Percentiles rank a stretch among this genome's conserved stretches.
Conservation (phyloP, 1,140 invertebrate genomes). For the Drosophila novamexicana region DNA sequence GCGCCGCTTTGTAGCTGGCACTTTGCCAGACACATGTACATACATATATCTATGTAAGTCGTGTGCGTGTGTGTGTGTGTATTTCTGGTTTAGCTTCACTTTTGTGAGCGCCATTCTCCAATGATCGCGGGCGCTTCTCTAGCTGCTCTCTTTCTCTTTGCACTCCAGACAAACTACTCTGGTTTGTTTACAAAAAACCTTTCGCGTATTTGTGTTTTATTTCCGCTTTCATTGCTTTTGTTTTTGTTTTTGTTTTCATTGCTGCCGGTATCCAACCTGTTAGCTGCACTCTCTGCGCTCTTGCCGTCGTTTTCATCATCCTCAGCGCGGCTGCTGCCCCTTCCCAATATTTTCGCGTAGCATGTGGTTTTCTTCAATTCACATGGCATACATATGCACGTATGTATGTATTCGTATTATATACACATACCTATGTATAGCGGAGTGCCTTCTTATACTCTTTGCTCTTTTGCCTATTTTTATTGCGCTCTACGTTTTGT, state of each 20-base stretch:
- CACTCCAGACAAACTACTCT: conserved; percentile 26
- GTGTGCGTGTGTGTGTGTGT: background rate
- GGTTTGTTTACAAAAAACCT: conserved; percentile 72
- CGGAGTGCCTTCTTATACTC: conserved; percentile 37
- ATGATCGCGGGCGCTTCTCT: conserved; percentile 17
- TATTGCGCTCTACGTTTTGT: conserved; percentile 64
- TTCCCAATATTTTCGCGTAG: conserved; percentile 66
- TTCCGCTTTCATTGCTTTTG: conserved; percentile 71
- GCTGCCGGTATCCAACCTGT: conserved; percentile 33
- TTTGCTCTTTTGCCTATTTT: conserved; percentile 62
- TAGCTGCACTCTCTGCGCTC: conserved; percentile 29
- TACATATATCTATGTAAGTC: background rate
- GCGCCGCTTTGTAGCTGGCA: conserved; percentile 39
- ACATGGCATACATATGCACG: conserved; percentile 40
- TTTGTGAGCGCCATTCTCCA: conserved; percentile 20
- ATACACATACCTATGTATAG: conserved; percentile 6
- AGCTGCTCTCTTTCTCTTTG: conserved; percentile 8
- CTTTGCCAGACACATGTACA: conserved; percentile 4
- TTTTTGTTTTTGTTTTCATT: conserved; percentile 36
- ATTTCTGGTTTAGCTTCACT: conserved; percentile 31
- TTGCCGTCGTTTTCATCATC: conserved; percentile 6
- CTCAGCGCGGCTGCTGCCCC: background rate
- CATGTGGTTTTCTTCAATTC: conserved; percentile 78
- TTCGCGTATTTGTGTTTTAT: conserved; percentile 55
- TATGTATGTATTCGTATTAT: background rate